phyloP scores from a whole-genome alignment of 2,797 vertebrate species.

The Aplochiton taeniatus region DNA sequence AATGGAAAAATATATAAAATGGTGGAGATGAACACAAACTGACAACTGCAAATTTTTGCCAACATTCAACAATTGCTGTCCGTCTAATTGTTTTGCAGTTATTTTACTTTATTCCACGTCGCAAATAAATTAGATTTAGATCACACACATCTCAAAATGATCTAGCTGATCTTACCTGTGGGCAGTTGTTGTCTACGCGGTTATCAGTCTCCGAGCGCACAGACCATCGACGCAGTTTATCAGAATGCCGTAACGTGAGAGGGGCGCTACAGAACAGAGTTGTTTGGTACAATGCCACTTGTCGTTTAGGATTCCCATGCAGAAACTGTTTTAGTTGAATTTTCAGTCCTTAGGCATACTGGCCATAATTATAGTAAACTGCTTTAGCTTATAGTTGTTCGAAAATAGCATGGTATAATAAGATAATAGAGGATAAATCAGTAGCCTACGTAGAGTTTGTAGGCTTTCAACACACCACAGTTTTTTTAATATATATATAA shows the following conservation, averaged over 20 bases:
- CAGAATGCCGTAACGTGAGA: constrained; percentile 36
- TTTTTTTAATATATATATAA: no score
- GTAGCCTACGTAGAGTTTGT: no score
- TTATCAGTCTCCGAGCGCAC: constrained; percentile 70
- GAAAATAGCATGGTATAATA: no score
- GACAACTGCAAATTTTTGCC: constrained; percentile 34
- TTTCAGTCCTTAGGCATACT: neutral
- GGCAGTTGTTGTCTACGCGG: constrained; percentile 75
- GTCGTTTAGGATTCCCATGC: no score
- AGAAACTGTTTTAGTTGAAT: no score
- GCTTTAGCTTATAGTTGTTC: no score
- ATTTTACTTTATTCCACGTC: neutral
- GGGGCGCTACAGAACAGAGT: constrained; percentile 60
- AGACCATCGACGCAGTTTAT: constrained; percentile 51
- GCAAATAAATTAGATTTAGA: neutral
- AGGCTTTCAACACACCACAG: no score
- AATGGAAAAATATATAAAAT: constrained; percentile 49
- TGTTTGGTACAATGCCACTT: no score
- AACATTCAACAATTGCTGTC: constrained; percentile 7
- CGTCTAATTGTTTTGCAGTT: neutral
- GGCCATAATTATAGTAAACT: no score
- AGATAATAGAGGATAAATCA: no score
- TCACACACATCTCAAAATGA: constrained; percentile 3
- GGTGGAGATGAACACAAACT: constrained; percentile 60
- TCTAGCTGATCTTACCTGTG: constrained; percentile 72